Evolutionary conservation across 2,888 invertebrate species (phyloP), one percentile per base, ranked within the genome.

Genomic region (Lepidocyrtinus sp.): DNA sequence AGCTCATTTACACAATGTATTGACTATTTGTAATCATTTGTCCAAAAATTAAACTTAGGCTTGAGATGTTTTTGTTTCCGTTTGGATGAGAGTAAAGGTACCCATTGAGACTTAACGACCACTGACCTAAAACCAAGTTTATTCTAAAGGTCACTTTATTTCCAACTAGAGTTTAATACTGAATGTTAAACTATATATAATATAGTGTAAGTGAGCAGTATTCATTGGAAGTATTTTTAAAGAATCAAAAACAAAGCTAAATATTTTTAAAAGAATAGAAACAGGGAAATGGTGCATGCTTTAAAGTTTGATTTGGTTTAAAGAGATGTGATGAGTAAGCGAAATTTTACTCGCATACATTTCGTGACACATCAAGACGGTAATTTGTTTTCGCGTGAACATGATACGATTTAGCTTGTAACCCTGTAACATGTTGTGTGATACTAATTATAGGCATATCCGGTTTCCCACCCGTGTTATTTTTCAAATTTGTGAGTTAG

Each of bases 401-500:
- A 67, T 19, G 26, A 9, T 61, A 7, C 2, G 12, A n/a, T 50
- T 62, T 72, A 36, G 45, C 61, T 72, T 72, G 61, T 24, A 59
- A 22, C 63, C 72, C 63, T 5, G 72, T 45, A 72, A 36, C 21
- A 26, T 36, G 24, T 61, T 72, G 72, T 72, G 72, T 72, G 72
- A 72, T 72, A 72, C 22, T 72, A 72, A 21, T 50, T 2, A 55
- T 69, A 17, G 55, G 12, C 55, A 59, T 25, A 46, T 3, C n/a
- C 25, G 24, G 22, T 68, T 65, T 1, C 17, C 45, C 22, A 63
- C 25, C 9, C 12, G n/a, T 24, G 36, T 25, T 17, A 17, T n/a
- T 27, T 27, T 21, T 21, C 21, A 15, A 36, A 45, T 9, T 19
- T 67, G 19, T 9, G 12, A 27, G 27, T 15, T 25, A 15, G 27